Evolutionary conservation across 2,888 invertebrate genomes (phyloP), one percentile per base, ranked within the genome.

Genomic region (Apodemia duryi): DNA sequence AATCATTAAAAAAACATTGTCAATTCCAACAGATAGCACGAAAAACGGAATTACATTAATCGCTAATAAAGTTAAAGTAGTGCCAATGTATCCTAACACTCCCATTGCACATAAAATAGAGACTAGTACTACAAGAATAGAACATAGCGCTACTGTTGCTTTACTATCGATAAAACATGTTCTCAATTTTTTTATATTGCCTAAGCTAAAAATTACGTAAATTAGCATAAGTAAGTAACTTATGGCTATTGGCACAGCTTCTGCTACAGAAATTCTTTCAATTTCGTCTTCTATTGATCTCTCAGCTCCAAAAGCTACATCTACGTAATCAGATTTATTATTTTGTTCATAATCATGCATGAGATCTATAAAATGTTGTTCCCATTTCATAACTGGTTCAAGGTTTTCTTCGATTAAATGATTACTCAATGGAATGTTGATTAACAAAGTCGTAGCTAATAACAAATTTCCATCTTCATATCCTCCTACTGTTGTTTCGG

Each of bases 41-140:
- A 99, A 94, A 85, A 99, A 99, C 4, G 99, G 99, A 73, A 99
- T 96, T 0, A 99, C 97, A 89, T 99, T 98, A 64, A 99, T 95
- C 61, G 98, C 97, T 72, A 99, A 93, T 76, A 99, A 92, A 1
- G 98, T 97, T 0, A 97, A 95, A 0, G 96, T 94, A 32, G 97
- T 90, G 4, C 94, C 94, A 35, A 94, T 77, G 81, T 95, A 98
- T 7, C 97, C 97, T 90, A 97, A 97, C 69, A 97, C 89, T 46
- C 99, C 98, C 71, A 98, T 89, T 2, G 98, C 96, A 76, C 96
- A 95, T 6, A 93, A 86, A n/a, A 99, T 97, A 0, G 98, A 96
- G 54, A 95, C 86, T 61, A 98, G 74, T 0, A 98, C 98, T 43
- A 98, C 95, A 0, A 96, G 61, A 65, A 99, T 97, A 67, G 98